phyloP scores from a whole-genome alignment of 2,888 invertebrate genomes.

The Chaetoderma sp. region DNA sequence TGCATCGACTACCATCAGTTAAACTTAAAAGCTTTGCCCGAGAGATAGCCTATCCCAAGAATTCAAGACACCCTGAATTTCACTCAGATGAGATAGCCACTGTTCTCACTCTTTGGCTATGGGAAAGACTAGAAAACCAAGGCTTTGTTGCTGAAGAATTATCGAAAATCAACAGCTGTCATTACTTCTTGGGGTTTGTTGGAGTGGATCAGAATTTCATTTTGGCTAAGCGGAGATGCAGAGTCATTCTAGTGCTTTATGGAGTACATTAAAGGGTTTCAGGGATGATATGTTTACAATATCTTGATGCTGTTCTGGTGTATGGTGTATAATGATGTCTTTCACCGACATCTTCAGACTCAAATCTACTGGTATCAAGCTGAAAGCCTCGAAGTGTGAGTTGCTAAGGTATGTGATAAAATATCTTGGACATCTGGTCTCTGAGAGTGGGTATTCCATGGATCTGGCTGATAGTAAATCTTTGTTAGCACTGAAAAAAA shows the following conservation, averaged over 20 bases:
- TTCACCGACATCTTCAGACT: no score
- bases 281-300: slow-evolving; percentile 17
- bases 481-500: no score
- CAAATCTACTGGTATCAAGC: no score
- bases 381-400: no score
- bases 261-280: slow-evolving; percentile 10
- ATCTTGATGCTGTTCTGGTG: slow-evolving; percentile 15
- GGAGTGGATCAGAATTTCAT: slow-evolving; percentile 12
- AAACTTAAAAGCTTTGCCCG: slow-evolving; percentile 5
- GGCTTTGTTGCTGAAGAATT: not conserved
- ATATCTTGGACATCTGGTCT: not conserved
- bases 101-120: slow-evolving; percentile 11
- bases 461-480: not conserved
- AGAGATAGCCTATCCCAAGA: slow-evolving; percentile 10
- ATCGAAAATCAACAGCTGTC: not conserved
- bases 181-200: slow-evolving; percentile 15
- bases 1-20: slow-evolving; percentile 13
- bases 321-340: no score
- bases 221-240: slow-evolving; percentile 15
- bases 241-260: slow-evolving; percentile 10
- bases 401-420: no score
- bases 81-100: not conserved
- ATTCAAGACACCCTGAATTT: no score
- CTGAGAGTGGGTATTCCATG: not conserved
- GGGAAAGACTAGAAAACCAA: slow-evolving; percentile 12